phyloP scores from a whole-genome alignment of 2,797 vertebrate genomes.

The Adrianichthys oophorus region DNA sequence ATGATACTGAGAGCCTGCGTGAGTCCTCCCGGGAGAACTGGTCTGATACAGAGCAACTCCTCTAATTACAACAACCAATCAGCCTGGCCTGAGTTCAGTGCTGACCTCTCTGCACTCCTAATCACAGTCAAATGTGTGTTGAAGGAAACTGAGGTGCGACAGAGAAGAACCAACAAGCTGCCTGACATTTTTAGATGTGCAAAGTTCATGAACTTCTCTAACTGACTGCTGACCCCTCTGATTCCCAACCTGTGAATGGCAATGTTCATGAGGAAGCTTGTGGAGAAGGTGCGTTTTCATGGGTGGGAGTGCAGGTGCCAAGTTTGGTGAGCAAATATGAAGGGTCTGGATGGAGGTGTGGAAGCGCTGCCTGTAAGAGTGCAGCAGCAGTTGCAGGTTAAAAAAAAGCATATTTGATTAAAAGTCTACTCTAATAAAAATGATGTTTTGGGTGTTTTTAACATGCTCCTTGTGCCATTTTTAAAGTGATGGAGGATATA shows the following conservation, averaged over 20 bases:
- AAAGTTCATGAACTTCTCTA: slow-evolving; percentile 49
- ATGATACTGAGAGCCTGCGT: slow-evolving; percentile 58
- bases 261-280: slow-evolving; percentile 45
- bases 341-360: slow-evolving; percentile 66
- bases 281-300: slow-evolving; percentile 54
- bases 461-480: no score
- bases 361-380: slow-evolving; percentile 39
- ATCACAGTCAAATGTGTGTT: slow-evolving; percentile 64
- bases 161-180: slow-evolving; percentile 58
- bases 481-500: no score
- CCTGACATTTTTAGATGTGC: slow-evolving; percentile 63
- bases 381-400: slow-evolving; percentile 17
- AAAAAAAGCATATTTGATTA: neutral
- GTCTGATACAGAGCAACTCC: slow-evolving; percentile 61
- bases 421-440: no score
- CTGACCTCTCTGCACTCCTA: slow-evolving; percentile 57
- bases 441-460: no score
- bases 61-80: slow-evolving; percentile 77
- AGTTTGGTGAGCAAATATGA: slow-evolving; percentile 68
- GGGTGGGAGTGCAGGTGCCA: slow-evolving; percentile 56
- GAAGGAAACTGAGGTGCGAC: slow-evolving; percentile 64
- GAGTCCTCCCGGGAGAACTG: slow-evolving; percentile 53
- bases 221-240: slow-evolving; percentile 34
- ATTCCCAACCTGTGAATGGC: slow-evolving; percentile 62
- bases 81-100: slow-evolving; percentile 49